Base-by-base conservation (phyloP, 2,888 invertebrate genomes). In the Metalampra italica region DNA sequence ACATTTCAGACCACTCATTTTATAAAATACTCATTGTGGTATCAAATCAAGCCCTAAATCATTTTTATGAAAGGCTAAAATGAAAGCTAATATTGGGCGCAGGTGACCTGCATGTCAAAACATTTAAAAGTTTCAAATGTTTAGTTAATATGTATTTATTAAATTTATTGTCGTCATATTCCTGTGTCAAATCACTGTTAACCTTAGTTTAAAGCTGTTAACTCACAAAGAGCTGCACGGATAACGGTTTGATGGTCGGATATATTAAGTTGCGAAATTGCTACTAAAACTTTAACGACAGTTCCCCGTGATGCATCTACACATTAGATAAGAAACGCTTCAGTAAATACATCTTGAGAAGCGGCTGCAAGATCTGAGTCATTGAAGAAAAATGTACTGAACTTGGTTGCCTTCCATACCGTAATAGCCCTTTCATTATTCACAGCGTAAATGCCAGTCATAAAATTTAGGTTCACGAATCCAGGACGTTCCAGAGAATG, bases 201-300 rank as follows among this genome's bases (percentile, higher is more conserved):
- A 22, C 22, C 22, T 22, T 22, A 22, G 22, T 3, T 22, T 22
- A 22, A 22, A 22, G 22, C 22, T 60, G 54, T 52, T 62, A 66
- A 67, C 63, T 60, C 63, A 67, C 62, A 64, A 64, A 37, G 37
- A 62, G 61, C 60, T 57, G 54, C 55, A 66, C 71, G 7, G 32
- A 78, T 77, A 74, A 75, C 66, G 55, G 64, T 69, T 69, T 37
- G 37, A 37, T 12, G 37, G 11, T 34, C 34, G n/a, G 2, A 32
- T 32, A 11, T 11, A 32, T 32, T 32, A 32, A 8, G 32, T 4
- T 58, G 58, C 58, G 61, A 71, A 74, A 78, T 69, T 64, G 69
- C 67, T 65, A 72, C 67, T 79, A 73, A 77, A 78, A 73, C 48
- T 75, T 80, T 79, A 66, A 78, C 71, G 75, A 69, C 8, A 8